Percentiles rank a stretch among this genome's conserved stretches.
These are phyloP conservation scores for Glossosoma conforme DNA, from an alignment of 1,140 invertebrate genomes.

Conservation along the genomic window DNA sequence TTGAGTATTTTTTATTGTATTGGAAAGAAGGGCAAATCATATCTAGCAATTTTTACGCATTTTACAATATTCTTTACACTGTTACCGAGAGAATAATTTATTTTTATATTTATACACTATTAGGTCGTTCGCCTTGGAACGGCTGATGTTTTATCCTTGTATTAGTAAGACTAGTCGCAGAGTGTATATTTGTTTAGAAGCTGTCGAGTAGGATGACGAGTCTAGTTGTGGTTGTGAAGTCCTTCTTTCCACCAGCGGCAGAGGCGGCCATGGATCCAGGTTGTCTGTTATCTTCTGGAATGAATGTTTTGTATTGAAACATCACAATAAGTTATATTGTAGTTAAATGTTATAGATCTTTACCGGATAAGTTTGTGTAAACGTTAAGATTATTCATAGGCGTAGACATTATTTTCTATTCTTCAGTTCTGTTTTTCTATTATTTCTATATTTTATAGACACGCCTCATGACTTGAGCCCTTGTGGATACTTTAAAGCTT, in stretches of 20 bases:
- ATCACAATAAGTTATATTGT: constrained; percentile 36
- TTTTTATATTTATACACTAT: constrained; percentile 19
- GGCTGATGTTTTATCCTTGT: constrained; percentile 9
- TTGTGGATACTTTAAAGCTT: constrained; percentile 31
- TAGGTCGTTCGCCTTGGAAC: constrained; percentile 4
- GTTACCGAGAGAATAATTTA: constrained; percentile 20
- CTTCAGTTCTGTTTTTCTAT: constrained; percentile 19
- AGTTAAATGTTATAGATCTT: constrained; percentile 40
- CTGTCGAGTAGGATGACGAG: background rate
- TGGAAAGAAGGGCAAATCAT: constrained; percentile 23
- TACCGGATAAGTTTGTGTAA: constrained; percentile 30
- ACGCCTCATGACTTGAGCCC: constrained; percentile 29
- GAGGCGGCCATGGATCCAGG: constrained; percentile 49
- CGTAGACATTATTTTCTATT: constrained; percentile 22
- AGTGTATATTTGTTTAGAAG: constrained; percentile 6
- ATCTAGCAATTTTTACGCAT: constrained; percentile 10
- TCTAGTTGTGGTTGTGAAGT: constrained; percentile 43
- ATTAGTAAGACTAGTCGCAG: constrained; percentile 16
- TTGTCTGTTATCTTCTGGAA: constrained; percentile 44
- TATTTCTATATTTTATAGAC: constrained; percentile 25
- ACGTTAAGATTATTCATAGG: constrained; percentile 17
- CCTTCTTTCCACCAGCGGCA: constrained; percentile 46
- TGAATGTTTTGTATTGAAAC: constrained; percentile 49
- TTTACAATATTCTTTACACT: constrained; percentile 11
- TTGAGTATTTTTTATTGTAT: constrained; percentile 11